Evolutionary conservation across 1,140 invertebrate species (phyloP).

Genomic region (Camponotus pennsylvanicus): DNA sequence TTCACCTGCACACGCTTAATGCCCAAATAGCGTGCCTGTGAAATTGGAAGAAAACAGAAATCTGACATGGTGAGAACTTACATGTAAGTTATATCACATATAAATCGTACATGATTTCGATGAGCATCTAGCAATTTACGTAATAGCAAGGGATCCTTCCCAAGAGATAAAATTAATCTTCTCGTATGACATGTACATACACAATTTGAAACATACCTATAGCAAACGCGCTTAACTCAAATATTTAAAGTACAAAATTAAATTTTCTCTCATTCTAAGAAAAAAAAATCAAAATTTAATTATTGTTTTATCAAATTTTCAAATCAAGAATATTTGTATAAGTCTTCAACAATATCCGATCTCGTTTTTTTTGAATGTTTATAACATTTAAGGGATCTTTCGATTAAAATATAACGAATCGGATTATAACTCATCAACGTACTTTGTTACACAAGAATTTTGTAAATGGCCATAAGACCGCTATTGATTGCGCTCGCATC

Average conservation of each 20-base stretch:
- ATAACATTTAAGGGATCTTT: background rate
- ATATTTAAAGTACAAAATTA: background rate
- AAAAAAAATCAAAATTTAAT: background rate
- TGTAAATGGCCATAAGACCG: background rate
- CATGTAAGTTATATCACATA: constrained; percentile 27
- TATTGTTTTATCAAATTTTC: background rate
- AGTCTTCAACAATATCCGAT: background rate
- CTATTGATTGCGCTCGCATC: background rate
- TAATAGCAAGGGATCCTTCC: constrained; percentile 8
- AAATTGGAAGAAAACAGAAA: constrained; percentile 57
- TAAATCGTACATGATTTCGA: constrained; percentile 28
- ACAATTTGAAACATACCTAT: background rate
- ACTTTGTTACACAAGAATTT: background rate
- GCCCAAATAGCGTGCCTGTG: constrained; percentile 63
- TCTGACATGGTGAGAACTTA: constrained; percentile 47
- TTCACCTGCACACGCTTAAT: constrained; percentile 67
- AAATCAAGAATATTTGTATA: background rate
- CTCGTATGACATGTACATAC: background rate
- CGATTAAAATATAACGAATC: background rate
- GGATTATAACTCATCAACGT: background rate
- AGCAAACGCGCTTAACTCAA: background rate
- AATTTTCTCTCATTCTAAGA: background rate
- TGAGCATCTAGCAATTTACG: constrained; percentile 30
- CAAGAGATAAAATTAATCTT: constrained; percentile 50
- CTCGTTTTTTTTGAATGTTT: background rate